Base-by-base conservation (phyloP, 37 sponge, comb jelly and placozoan species). In the Aphrocallistes beatrix region DNA sequence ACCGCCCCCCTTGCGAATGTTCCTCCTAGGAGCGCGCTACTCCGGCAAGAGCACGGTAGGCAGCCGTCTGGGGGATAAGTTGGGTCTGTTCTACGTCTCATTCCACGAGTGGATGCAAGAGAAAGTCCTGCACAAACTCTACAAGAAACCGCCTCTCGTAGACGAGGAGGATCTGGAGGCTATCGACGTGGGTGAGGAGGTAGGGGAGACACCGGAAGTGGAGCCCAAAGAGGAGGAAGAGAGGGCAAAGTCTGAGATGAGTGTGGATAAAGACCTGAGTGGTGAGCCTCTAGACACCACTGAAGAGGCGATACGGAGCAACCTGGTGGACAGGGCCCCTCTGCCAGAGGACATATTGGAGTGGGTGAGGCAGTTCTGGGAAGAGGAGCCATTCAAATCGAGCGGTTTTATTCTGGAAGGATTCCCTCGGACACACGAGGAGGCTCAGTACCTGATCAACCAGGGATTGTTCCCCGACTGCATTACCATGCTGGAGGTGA, bases 321-420 rank as follows among this genome's bases (percentile, higher is more conserved):
- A 60, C 50, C 90, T 97, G 16, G 50, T 84, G 16, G 88, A 97
- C 37, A 88, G 82, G 13, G 91, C 89, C 16, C 85, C 95, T 39
- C 86, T 97, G 23, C 60, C 93, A 51, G 93, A 95, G 32, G 94
- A 91, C 38, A 81, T 83, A 13, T 37, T 97, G 1, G 85, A 87
- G 38, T 50, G 86, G 21, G 47, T 86, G 36, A 42, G 50, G 36
- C 49, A 83, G 42, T 97, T 91, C 81, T 97, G 98, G 98, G 38
- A 86, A 6, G 85, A 90, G 28, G 95, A 94, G 36, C 98, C 98
- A 37, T 97, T 87, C 87, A 93, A 90, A 96, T 90, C 92, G 0
- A 93, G 89, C 36, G 98, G 98, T 8, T 94, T 97, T 81, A 88
- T 97, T 19, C 82, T 97, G 69, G 98, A 97, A 82, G 95, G 98